These are phyloP conservation scores for Eupeodes corollae DNA, from an alignment of 1,140 invertebrate genomes.

Conservation along the genomic window DNA sequence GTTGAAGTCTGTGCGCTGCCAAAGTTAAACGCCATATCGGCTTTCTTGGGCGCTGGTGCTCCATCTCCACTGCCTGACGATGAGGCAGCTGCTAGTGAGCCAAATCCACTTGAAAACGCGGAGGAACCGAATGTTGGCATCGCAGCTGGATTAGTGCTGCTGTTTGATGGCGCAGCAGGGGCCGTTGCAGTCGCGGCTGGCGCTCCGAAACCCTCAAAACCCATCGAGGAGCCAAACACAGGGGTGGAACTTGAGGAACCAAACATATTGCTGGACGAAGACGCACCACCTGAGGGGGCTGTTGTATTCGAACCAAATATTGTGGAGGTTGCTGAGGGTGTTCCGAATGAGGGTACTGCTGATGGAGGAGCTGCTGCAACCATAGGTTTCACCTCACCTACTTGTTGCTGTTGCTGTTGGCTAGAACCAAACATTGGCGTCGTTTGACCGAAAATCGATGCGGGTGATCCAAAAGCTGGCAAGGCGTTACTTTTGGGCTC, in stretches of 20 bases:
- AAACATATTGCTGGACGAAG: background rate
- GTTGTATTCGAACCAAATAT: conserved; percentile 2
- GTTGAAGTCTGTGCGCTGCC: background rate
- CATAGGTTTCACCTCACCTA: too few relatives aligned
- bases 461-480: background rate
- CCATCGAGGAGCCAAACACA: conserved; percentile 5
- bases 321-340: conserved; percentile 8
- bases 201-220: conserved; percentile 11
- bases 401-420: background rate
- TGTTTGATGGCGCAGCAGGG: background rate
- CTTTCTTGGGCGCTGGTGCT: conserved; percentile 7
- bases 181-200: conserved; percentile 1
- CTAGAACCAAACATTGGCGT: conserved; percentile 11
- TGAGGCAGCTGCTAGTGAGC: too few relatives aligned
- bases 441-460: conserved; percentile 7
- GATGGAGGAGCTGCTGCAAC: conserved; percentile 2
- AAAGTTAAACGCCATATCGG: conserved; percentile 9
- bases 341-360: background rate
- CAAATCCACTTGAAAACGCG: too few relatives aligned
- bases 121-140: background rate
- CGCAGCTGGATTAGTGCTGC: background rate
- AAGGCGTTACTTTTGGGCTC: background rate
- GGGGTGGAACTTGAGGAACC: conserved; percentile 3
- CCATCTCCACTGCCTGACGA: background rate
- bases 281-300: conserved; percentile 2